phyloP scores from a whole-genome alignment of 2,113 vertebrate genomes.

The Pao palembangensis region DNA sequence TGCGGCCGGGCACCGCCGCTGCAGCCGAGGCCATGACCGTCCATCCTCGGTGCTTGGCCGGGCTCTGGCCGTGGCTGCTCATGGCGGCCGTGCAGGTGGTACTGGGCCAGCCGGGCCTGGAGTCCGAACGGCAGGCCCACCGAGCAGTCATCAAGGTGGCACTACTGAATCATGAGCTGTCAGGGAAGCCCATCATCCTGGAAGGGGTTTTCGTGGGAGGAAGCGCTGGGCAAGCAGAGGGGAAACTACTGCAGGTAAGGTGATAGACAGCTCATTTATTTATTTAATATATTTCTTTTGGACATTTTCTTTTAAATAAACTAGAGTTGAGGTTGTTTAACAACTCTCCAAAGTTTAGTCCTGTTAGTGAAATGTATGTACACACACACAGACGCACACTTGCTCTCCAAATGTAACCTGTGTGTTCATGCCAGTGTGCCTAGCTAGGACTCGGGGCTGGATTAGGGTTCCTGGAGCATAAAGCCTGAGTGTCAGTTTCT shows the following conservation, averaged over 20 bases:
- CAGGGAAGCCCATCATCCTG: slow-evolving; percentile 81
- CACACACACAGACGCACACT: neutral
- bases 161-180: slow-evolving; percentile 84
- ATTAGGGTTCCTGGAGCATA: slow-evolving; percentile 48
- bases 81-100: slow-evolving; percentile 89
- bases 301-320: slow-evolving; percentile 24
- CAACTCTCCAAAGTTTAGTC: no score
- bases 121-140: slow-evolving; percentile 81
- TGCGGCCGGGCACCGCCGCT: slow-evolving; percentile 83
- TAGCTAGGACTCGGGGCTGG: slow-evolving; percentile 61
- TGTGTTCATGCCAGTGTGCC: slow-evolving; percentile 49
- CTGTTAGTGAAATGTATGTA: no score
- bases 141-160: slow-evolving; percentile 89
- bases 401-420: slow-evolving; percentile 29
- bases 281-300: no score
- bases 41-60: slow-evolving; percentile 88
- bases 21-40: slow-evolving; percentile 95
- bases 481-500: slow-evolving; percentile 57
- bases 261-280: neutral
- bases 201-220: slow-evolving; percentile 89
- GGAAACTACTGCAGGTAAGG: slow-evolving; percentile 94
- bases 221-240: slow-evolving; percentile 84
- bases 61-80: slow-evolving; percentile 96
- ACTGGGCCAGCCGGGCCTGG: slow-evolving; percentile 83
- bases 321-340: no score